phyloP scores from a whole-genome alignment of 2,888 invertebrate species.

The Cephonodes hylas region DNA sequence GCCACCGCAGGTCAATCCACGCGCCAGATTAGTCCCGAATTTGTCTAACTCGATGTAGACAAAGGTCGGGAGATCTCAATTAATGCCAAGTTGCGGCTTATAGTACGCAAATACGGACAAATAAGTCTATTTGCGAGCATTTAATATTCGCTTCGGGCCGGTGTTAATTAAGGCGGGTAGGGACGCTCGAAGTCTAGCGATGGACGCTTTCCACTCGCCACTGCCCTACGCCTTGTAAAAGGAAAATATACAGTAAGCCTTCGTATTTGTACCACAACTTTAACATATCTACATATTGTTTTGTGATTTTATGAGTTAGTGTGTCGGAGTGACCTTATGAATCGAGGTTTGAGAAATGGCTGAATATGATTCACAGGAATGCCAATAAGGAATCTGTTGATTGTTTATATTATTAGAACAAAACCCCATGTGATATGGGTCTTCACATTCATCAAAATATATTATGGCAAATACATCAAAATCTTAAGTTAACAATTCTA shows the following conservation, averaged over 20 bases:
- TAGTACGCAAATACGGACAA: slow-evolving; percentile 50
- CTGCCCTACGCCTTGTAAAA: slow-evolving; percentile 1
- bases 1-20: background rate
- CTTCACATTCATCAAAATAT: no score
- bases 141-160: slow-evolving; percentile 69
- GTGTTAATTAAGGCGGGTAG: slow-evolving; percentile 65
- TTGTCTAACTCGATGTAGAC: slow-evolving; percentile 10
- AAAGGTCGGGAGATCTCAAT: slow-evolving; percentile 46
- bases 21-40: background rate
- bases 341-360: no score
- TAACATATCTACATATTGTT: background rate
- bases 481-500: no score
- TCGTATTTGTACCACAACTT: background rate
- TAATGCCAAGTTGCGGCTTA: slow-evolving; percentile 41
- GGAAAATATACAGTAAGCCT: background rate
- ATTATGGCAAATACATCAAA: no score
- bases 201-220: background rate
- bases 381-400: no score
- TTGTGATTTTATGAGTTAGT: background rate
- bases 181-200: slow-evolving; percentile 23
- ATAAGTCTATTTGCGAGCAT: slow-evolving; percentile 71
- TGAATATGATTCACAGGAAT: no score
- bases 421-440: no score
- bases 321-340: background rate
- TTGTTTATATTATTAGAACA: no score